Conservation (phyloP, 2,888 invertebrate species). For the Aleiodes leptofemur region DNA sequence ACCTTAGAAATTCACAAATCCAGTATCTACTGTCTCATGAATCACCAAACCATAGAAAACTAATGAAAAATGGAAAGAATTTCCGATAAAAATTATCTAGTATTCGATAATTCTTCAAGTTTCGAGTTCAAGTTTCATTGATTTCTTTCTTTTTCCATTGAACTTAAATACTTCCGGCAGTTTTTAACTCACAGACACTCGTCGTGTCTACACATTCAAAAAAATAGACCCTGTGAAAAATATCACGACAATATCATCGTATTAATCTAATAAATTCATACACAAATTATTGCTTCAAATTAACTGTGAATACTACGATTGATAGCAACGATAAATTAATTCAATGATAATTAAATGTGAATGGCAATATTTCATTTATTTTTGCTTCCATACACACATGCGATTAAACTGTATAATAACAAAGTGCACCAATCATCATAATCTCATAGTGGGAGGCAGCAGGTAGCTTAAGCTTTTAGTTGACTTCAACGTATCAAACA, state of each 20-base stretch:
- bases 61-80: too few species aligned
- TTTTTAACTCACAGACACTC: not conserved
- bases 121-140: not conserved
- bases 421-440: constrained; percentile 9
- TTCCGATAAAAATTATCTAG: too few species aligned
- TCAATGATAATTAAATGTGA: not conserved
- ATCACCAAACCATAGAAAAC: too few species aligned
- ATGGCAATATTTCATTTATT: not conserved
- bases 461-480: constrained; percentile 65
- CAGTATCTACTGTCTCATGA: too few species aligned
- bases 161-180: not conserved
- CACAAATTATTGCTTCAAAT: too few species aligned
- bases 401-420: not conserved
- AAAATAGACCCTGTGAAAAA: not conserved
- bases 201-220: not conserved
- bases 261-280: too few species aligned
- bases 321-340: not conserved
- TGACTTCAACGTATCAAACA: constrained; percentile 58
- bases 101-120: too few species aligned
- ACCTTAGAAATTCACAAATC: too few species aligned
- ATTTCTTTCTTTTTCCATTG: not conserved
- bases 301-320: too few species aligned
- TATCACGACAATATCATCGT: not conserved
- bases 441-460: constrained; percentile 65
- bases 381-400: not conserved